A percentile compares a stretch with the other conserved stretches of the same genome.
These are phyloP conservation scores for Menura novaehollandiae DNA, from an alignment of 2,113 vertebrate species.

Conservation along the genomic window DNA sequence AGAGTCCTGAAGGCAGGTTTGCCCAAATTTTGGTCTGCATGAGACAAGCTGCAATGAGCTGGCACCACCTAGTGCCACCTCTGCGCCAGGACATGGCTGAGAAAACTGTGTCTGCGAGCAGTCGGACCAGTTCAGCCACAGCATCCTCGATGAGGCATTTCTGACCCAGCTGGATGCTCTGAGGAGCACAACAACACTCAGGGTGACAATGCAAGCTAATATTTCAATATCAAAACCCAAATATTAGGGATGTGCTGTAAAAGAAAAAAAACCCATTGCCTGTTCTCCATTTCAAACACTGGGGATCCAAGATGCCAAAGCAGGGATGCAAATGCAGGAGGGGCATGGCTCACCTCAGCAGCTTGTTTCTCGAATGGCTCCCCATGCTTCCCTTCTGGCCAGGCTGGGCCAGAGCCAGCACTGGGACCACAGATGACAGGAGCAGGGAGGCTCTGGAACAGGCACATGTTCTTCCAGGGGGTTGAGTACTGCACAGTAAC, in stretches of 20 bases:
- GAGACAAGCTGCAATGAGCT: neutral
- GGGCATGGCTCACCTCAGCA: slow-evolving; percentile 60
- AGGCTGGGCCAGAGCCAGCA: neutral
- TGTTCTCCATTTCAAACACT: rapidly evolving
- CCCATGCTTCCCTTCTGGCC: neutral
- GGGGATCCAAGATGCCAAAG: rapidly evolving
- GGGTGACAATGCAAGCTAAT: rapidly evolving
- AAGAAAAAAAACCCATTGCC: rapidly evolving
- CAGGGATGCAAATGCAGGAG: rapidly evolving
- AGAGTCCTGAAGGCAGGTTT: neutral
- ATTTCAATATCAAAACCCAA: neutral
- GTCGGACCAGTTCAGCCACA: neutral
- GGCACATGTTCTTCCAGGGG: slow-evolving; percentile 51
- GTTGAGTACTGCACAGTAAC: slow-evolving; percentile 15
- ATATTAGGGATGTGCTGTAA: neutral
- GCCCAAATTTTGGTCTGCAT: neutral
- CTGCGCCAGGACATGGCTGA: neutral
- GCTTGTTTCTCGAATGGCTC: slow-evolving; percentile 56
- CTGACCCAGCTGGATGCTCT: neutral
- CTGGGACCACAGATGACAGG: slow-evolving; percentile 38
- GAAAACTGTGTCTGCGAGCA: neutral
- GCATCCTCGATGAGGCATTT: rapidly evolving
- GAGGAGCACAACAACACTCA: neutral
- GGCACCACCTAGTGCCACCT: slow-evolving; percentile 34
- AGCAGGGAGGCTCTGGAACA: slow-evolving; percentile 36